Evolutionary conservation across 2,888 invertebrate species (phyloP), one percentile per base, ranked within the genome.

Genomic region (Odontocolon sp.): DNA sequence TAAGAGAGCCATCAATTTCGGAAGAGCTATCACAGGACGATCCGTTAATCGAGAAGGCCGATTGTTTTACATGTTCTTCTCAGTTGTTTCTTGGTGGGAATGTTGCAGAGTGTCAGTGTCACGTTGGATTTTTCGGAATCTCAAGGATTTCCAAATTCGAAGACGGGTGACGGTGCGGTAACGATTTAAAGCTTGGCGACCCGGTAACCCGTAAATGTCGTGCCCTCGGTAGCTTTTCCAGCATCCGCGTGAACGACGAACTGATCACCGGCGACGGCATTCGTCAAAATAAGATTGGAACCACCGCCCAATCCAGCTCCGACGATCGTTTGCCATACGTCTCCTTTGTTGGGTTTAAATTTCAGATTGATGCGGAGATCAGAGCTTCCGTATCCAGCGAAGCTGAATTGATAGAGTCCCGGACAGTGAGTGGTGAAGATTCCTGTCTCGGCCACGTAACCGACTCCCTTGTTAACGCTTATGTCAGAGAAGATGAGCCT

Each of bases 361-460:
- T 90, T 90, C 47, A 90, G 75, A 5, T 86, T 87, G 31, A 91
- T 70, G 31, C 83, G 84, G 28, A 88, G 78, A 61, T 88, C 87
- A 45, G 81, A 57, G 64, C 84, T 86, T 42, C 90, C 91, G 74
- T 88, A 88, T 31, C 90, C 91, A 26, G 91, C 88, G 81, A 91
- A 91, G 38, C 90, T 90, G 82, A 91, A 90, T 79, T 91, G 91
- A 80, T 91, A 91, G 38, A 91, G 86, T 36, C 91, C 91, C 2
- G 92, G 91, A 79, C 91, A 92, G 77, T 91, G 89, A 6, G 90
- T 90, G 36, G 90, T 91, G 83, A 91, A 92, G 52, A 90, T 89
- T 26, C 91, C 91, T 3, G 90, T 90, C 69, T 90, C 87, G 1
- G 88, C 86, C 59, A 87, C 87, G 83, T 91, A 91, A 38, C 91